Base-by-base conservation (phyloP, 2,113 vertebrate genomes). In the Pandion haliaetus region DNA sequence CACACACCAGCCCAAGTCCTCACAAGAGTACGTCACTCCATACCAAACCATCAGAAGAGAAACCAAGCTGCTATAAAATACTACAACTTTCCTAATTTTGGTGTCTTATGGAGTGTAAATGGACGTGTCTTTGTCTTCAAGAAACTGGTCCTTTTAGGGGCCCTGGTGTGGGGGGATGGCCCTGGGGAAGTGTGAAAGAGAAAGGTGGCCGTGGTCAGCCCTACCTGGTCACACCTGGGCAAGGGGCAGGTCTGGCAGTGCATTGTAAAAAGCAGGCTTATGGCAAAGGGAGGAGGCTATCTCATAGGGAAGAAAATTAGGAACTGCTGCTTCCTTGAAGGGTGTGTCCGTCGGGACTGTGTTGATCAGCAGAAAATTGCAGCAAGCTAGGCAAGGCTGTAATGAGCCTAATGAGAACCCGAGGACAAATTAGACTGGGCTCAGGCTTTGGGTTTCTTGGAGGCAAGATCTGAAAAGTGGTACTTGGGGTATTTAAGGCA, bases 281-380 rank as follows among this genome's bases (percentile, higher is more conserved):
- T 80, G 70, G 91, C 70, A 65, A 89, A 85, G 95, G 89, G 89
- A 96, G 93, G 91, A 85, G 66, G 62, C 50, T 76, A 57, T 85
- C 91, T 90, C 78, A 61, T 0, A 40, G 79, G 74, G 85, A 82
- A 77, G 95, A 62, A 88, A 94, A 94, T 95, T 82, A 92, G 87
- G 96, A 96, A 94, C 58, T 94, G 85, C 23, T 85, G 74, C 49
- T 96, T 95, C 96, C 87, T 88, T 91, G 82, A 91, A 94, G 95
- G 96, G 96, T 80, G 96, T 96, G 95, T 58, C 58, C 49, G 76
- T 65, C 0, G 32, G 89, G 89, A 67, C 32, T 79, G 63, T 62
- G 94, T n/a, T 83, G 49, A 94, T 96, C 95, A 97, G 96, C 96
- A 96, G 87, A 93, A 96, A 93, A 90, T 80, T 94, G 82, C 93